Evolutionary conservation across 2,888 invertebrate genomes (phyloP), one percentile per base, ranked within the genome.

Genomic region (Epistrophella euchroma): DNA sequence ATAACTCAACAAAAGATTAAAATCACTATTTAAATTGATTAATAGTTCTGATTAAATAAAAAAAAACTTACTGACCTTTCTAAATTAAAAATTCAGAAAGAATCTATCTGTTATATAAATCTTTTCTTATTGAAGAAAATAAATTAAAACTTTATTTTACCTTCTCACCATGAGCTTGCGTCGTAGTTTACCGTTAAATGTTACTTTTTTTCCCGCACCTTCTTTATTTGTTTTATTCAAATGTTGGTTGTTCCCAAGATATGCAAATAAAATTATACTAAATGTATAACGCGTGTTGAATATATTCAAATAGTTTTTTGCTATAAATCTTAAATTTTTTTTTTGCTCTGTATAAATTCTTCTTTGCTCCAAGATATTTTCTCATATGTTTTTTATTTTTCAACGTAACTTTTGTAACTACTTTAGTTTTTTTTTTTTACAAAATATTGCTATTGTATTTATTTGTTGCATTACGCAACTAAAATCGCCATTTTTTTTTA

Each of bases 401-500:
- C n/a, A 45, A 19, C 19, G 19, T 58, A 22, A 58, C 9, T 17
- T 35, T 58, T 25, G n/a, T n/a, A 32, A 9, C 43, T 62, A 10
- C 17, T 62, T 28, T 32, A 11, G 3, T 40, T 15, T 40, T 37
- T 15, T 15, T 15, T 15, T 40, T 40, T 0, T 4, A 40, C 3
- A 13, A 40, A 40, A 22, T 22, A 62, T 62, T n/a, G 28, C 1
- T 6, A 43, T 62, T 43, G 4, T 4, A 17, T 28, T 64, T 62
- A 28, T 58, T 60, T 37, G 19, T 52, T 68, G 68, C 50, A 50
- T 68, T 25, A 68, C 68, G n/a, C 37, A 68, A 50, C 60, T 19
- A 17, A 7, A 11, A 6, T 50, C n/a, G 7, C n/a, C 15, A 35
- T 66, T 66, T 66, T 32, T 10, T 66, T 66, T 66, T 32, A 6